Evolutionary conservation across 2,113 vertebrate species (phyloP).

Genomic region (Melanocharis versteri): DNA sequence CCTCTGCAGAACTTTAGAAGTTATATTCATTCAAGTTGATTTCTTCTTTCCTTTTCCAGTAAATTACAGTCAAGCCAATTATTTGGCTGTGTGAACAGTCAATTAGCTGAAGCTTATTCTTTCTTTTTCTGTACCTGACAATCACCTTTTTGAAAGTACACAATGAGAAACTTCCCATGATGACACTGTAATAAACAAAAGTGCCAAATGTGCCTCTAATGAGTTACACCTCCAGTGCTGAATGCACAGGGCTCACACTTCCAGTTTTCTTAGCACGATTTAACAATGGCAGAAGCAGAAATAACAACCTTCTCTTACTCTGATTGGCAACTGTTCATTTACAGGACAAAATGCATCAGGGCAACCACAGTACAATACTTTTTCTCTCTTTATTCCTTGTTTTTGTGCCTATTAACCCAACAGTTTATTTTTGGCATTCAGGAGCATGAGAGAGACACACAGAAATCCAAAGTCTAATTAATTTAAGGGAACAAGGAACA

Average conservation of each 20-base stretch:
- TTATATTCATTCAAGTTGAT: neutral
- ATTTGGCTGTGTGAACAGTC: neutral
- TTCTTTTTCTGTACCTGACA: neutral
- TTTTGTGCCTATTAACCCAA: neutral
- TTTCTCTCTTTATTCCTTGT: neutral
- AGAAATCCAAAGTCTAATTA: neutral
- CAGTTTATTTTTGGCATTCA: neutral
- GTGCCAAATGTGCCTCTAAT: neutral
- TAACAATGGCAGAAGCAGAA: neutral
- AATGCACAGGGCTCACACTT: neutral
- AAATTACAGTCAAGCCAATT: neutral
- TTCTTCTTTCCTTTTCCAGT: neutral
- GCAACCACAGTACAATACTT: neutral
- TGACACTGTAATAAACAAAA: neutral
- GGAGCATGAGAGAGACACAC: neutral
- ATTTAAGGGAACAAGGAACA: neutral
- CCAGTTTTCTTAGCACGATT: neutral
- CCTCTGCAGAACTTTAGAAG: neutral
- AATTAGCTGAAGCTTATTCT: neutral
- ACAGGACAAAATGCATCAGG: neutral
- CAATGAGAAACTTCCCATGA: neutral
- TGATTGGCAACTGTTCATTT: neutral
- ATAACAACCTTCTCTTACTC: neutral
- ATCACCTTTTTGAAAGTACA: neutral
- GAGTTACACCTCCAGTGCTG: neutral